Evolutionary conservation across 2,797 vertebrate genomes (phyloP).

Genomic region (Zalophus californianus): DNA sequence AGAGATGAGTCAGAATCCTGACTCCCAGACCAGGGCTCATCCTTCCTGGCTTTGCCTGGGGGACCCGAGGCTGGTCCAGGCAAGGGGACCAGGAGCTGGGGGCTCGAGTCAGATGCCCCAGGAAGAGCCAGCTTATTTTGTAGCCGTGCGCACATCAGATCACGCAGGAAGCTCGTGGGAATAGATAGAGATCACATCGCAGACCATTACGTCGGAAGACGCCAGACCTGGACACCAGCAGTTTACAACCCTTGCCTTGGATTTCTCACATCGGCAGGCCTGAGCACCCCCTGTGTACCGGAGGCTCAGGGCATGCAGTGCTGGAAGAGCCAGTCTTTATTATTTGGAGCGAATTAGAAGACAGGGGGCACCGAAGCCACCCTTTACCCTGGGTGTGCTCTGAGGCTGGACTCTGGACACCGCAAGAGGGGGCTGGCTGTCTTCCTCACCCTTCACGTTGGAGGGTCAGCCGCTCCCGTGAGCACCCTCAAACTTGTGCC

Average conservation of each 20-base stretch:
- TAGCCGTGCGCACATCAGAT: background rate
- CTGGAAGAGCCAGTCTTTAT: background rate
- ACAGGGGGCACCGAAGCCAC: background rate
- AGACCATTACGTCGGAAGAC: background rate
- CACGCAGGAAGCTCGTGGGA: background rate
- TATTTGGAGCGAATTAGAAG: background rate
- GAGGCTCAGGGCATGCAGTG: background rate
- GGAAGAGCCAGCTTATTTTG: background rate
- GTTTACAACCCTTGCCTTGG: background rate
- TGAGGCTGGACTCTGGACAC: background rate
- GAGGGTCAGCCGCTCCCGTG: background rate
- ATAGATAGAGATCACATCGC: background rate
- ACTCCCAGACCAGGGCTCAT: background rate
- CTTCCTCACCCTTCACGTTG: background rate
- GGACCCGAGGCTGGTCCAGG: background rate
- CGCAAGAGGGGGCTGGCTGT: accelerated
- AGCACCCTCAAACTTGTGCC: background rate
- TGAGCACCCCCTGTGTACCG: background rate
- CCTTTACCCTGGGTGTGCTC: background rate
- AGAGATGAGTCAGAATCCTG: background rate
- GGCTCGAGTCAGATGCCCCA: background rate
- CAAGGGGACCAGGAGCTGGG: background rate
- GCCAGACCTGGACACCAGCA: background rate
- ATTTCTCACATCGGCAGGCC: background rate
- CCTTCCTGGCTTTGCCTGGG: background rate